Percentiles rank a stretch among this genome's conserved stretches.
Conservation (phyloP, 2,113 vertebrate genomes). For the Puntigrus tetrazona region DNA sequence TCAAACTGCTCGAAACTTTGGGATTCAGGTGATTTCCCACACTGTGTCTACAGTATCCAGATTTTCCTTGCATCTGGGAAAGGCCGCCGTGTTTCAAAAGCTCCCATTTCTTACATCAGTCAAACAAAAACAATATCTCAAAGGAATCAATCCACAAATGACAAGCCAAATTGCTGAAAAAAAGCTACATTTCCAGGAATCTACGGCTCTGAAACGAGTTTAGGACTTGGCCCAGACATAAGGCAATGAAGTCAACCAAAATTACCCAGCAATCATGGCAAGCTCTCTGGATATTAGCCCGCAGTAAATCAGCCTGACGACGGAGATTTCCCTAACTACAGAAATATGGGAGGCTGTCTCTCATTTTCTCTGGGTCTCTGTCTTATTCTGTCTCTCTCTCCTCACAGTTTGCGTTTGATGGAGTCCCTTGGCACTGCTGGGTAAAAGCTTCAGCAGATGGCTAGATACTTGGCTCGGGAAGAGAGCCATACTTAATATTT, state of each 20-base stretch:
- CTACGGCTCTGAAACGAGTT: slow-evolving; percentile 19
- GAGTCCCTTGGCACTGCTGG: slow-evolving; percentile 71
- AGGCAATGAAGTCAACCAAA: slow-evolving; percentile 63
- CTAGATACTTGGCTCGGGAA: slow-evolving; percentile 75
- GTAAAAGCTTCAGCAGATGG: slow-evolving; percentile 79
- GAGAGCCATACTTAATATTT: slow-evolving; percentile 73
- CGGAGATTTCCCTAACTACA: slow-evolving; percentile 65
- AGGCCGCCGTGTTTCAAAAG: slow-evolving; percentile 13
- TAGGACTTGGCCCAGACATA: slow-evolving; percentile 23
- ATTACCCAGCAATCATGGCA: slow-evolving; percentile 64
- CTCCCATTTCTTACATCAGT: slow-evolving; percentile 33
- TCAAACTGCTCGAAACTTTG: neutral
- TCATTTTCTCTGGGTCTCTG: slow-evolving; percentile 2
- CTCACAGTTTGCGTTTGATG: slow-evolving; percentile 72
- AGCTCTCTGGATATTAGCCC: slow-evolving; percentile 59
- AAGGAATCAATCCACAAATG: slow-evolving; percentile 8
- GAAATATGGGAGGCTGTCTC: slow-evolving; percentile 69
- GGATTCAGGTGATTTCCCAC: slow-evolving; percentile 10
- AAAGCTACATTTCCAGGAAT: slow-evolving; percentile 22
- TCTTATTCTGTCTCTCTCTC: slow-evolving; percentile 41
- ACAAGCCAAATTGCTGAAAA: slow-evolving; percentile 32
- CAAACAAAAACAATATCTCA: slow-evolving; percentile 33
- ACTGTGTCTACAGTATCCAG: neutral
- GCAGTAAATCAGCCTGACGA: slow-evolving; percentile 65
- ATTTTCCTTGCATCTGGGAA: slow-evolving; percentile 12